Percentiles rank a stretch among this genome's conserved stretches.
Evolutionary conservation across 2,113 vertebrate species (phyloP).

Genomic region (Ancistrus triradiatus): DNA sequence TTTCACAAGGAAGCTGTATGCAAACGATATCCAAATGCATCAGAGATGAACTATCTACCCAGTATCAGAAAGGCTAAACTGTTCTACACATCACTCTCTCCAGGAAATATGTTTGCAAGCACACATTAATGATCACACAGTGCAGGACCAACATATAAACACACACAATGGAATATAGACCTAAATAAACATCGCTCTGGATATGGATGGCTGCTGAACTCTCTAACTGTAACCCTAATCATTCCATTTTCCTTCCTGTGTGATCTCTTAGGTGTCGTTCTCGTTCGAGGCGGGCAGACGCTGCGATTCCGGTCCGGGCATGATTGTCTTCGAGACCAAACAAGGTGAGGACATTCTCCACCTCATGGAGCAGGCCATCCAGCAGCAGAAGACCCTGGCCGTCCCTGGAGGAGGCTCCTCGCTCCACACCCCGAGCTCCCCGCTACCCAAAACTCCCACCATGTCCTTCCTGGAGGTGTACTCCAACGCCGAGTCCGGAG

Average conservation of each 20-base stretch:
- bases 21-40: too few relatives aligned
- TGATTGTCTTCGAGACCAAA: slow-evolving; percentile 85
- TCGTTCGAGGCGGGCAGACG: slow-evolving; percentile 91
- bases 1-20: too few relatives aligned
- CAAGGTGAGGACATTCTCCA: slow-evolving; percentile 84
- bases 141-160: too few relatives aligned
- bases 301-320: slow-evolving; percentile 85
- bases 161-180: too few relatives aligned
- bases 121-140: too few relatives aligned
- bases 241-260: neutral
- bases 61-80: too few relatives aligned
- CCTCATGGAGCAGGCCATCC: slow-evolving; percentile 82
- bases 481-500: slow-evolving; percentile 6
- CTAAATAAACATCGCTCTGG: too few relatives aligned
- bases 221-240: neutral
- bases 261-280: slow-evolving; percentile 72
- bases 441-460: slow-evolving; percentile 55
- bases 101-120: too few relatives aligned
- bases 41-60: too few relatives aligned
- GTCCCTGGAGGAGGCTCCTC: slow-evolving; percentile 47
- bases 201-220: too few relatives aligned
- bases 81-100: too few relatives aligned
- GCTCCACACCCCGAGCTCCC: slow-evolving; percentile 54
- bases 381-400: slow-evolving; percentile 68
- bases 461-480: slow-evolving; percentile 40